Base-by-base conservation (phyloP, 1,140 invertebrate genomes). In the Pseudoatta argentina region DNA sequence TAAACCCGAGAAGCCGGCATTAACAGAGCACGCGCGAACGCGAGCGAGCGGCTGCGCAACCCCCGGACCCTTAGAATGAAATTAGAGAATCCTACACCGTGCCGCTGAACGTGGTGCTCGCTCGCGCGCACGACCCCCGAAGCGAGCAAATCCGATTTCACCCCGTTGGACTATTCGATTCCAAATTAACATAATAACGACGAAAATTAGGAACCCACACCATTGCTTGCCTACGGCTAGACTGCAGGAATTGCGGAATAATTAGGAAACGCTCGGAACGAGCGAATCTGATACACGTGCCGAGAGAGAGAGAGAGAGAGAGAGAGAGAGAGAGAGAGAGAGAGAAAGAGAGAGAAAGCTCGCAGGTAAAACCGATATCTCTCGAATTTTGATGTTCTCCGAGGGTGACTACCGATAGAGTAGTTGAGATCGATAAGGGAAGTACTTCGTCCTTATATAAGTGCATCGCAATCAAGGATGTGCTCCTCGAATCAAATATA, bases 101-200 rank as follows among this genome's bases (percentile, higher is more conserved):
- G 55, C 10, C 39, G 55, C 12, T 59, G 34, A 39, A 48, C 10
- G 67, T 0, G 64, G 34, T 27, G 63, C 55, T 21, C 53, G 39
- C 39, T n/a, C 24, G 67, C 16, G 67, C 16, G 34, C 21, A 2
- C 66, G 12, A 82, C 21, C 14, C 53, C 39, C 53, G 39, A 30
- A 72, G 69, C 79, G 34, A 34, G 67, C 77, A 82, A 87, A 88
- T 87, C 87, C 57, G 85, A 83, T 76, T 87, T 59, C 44, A 51
- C 0, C 48, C n/a, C 55, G 72, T 34, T 21, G 64, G 75, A 85
- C 79, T 61, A 85, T 85, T 85, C 88, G 79, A 89, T 87, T 75
- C 66, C 81, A 85, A 75, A 89, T 87, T 81, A 87, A 89, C 81
- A 89, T 87, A 87, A 87, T 89, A 89, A 89, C 81, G 48, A 30